These are phyloP conservation scores for Leptothorax acervorum DNA, from an alignment of 2,888 invertebrate genomes.

Conservation along the genomic window DNA sequence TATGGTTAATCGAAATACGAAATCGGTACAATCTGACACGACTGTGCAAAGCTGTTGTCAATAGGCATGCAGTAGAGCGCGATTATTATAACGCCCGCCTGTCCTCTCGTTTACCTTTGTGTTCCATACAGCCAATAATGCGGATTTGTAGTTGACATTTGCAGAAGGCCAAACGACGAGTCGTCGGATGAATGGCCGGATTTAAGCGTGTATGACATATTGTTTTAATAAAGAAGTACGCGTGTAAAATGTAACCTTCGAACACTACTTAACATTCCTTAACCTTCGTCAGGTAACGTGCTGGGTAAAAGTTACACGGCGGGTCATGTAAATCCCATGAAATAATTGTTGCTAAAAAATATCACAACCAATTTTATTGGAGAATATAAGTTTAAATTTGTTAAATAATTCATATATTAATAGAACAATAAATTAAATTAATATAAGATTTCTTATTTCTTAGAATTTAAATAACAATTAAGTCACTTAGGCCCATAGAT, in stretches of 20 bases:
- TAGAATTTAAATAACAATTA: too few species aligned
- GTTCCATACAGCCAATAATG: neutral
- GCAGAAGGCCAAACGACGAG: neutral
- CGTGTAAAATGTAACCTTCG: neutral
- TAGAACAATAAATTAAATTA: too few species aligned
- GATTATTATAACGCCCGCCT: neutral
- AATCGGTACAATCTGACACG: constrained; percentile 51
- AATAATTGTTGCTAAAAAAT: too few species aligned
- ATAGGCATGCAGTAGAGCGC: constrained; percentile 11
- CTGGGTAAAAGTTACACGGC: too few species aligned
- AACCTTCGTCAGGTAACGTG: too few species aligned
- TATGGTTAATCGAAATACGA: constrained; percentile 45
- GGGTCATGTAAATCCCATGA: too few species aligned
- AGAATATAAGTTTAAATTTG: too few species aligned
- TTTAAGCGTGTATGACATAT: neutral
- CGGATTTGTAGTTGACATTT: neutral
- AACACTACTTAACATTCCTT: neutral
- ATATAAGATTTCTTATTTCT: too few species aligned
- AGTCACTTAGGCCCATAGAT: too few species aligned
- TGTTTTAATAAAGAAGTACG: neutral
- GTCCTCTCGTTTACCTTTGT: neutral
- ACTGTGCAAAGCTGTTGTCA: constrained; percentile 67
- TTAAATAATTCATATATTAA: too few species aligned
- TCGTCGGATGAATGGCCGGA: neutral
- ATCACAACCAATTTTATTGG: too few species aligned